phyloP scores from a whole-genome alignment of 2,113 vertebrate genomes.

The Malurus elegans region DNA sequence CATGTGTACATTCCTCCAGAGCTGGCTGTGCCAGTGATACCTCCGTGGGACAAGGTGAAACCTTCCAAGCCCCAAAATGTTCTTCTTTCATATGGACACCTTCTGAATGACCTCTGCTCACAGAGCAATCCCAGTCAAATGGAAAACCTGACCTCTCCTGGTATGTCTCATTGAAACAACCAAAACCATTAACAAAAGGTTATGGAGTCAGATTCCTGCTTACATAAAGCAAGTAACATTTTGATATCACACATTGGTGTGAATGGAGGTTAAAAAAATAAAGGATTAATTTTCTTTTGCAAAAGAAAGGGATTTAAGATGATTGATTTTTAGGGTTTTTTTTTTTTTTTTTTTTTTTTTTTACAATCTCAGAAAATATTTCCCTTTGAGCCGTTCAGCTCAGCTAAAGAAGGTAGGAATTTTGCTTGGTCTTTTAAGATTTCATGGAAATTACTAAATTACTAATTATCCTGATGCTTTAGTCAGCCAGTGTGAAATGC shows the following conservation, averaged over 20 bases:
- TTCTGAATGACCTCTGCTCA: background rate
- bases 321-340: background rate
- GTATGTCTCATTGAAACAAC: rapidly evolving
- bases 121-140: background rate
- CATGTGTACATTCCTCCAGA: background rate
- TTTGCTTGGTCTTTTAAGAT: background rate
- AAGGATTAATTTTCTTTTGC: background rate
- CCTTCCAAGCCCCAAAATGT: rapidly evolving
- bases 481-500: background rate
- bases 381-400: background rate
- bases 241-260: background rate
- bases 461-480: background rate
- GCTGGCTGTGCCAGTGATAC: background rate
- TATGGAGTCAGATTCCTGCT: background rate
- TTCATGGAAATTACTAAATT: background rate
- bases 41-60: background rate
- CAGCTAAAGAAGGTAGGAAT: background rate
- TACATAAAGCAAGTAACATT: background rate
- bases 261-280: background rate
- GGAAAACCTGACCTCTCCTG: background rate
- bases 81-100: background rate
- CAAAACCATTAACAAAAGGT: background rate
- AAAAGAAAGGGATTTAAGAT: background rate
- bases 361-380: background rate
- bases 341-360: background rate